Percentiles rank a stretch among this genome's conserved stretches.
Evolutionary conservation across 2,888 invertebrate species (phyloP).

Genomic region (Allygus modestus): DNA sequence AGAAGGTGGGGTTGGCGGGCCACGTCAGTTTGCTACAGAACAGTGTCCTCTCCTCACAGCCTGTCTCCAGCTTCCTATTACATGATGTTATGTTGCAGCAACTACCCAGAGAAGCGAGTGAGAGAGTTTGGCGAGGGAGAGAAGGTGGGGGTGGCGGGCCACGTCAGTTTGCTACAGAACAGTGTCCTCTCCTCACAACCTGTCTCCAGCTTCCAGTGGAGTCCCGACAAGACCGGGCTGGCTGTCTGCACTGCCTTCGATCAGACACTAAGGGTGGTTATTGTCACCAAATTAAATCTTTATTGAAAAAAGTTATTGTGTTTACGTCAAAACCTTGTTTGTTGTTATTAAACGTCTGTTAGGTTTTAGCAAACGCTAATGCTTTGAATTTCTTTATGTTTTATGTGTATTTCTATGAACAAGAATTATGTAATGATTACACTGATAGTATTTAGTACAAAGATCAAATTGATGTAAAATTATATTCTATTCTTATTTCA

Average conservation of each 20-base stretch:
- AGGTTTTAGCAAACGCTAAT: too few species aligned
- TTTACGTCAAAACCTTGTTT: too few species aligned
- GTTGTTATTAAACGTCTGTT: too few species aligned
- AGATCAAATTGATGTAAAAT: too few species aligned
- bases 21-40: slow-evolving; percentile 87
- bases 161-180: slow-evolving; percentile 86
- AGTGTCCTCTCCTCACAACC: slow-evolving; percentile 91
- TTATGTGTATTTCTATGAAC: too few species aligned
- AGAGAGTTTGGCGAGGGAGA: slow-evolving; percentile 84
- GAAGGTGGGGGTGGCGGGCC: slow-evolving; percentile 87
- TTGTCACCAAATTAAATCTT: slow-evolving; percentile 92
- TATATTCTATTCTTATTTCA: too few species aligned
- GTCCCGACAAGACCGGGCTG: slow-evolving; percentile 91
- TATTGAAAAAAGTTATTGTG: slow-evolving; percentile 77
- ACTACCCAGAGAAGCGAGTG: slow-evolving; percentile 88
- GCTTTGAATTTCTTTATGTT: too few species aligned
- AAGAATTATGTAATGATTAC: too few species aligned
- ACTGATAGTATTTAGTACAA: too few species aligned
- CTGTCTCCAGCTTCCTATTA: slow-evolving; percentile 91
- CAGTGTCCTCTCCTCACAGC: slow-evolving; percentile 89
- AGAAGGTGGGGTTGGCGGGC: slow-evolving; percentile 88
- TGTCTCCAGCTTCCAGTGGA: slow-evolving; percentile 94
- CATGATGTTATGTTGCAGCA: slow-evolving; percentile 77
- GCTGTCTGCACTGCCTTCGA: slow-evolving; percentile 95
- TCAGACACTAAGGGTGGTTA: slow-evolving; percentile 90